Evolutionary conservation across 2,113 vertebrate genomes (phyloP), one percentile per base, ranked within the genome.

Genomic region (Cichladusa arquata): DNA sequence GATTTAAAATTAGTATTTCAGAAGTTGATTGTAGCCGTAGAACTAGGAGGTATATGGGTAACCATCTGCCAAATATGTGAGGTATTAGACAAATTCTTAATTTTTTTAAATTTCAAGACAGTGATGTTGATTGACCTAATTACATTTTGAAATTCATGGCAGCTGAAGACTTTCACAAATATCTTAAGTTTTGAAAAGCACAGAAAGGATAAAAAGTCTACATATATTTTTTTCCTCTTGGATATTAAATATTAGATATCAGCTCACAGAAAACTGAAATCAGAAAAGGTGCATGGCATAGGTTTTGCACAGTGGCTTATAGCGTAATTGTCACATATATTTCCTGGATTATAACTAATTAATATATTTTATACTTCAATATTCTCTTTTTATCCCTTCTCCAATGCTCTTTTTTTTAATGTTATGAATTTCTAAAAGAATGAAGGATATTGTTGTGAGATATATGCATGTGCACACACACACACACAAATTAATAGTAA

Each of bases 401-500:
- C 1, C 4, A 79, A 14, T 5, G 6, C 0, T 38, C 4, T 64
- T 36, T 15, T 42, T 60, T 60, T 33, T 3, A 19, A 53, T 33
- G 2, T 51, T 53, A 9, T 33, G 45, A 24, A 5, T 40, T 77
- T 73, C 5, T 42, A 36, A 33, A 22, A 78, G 6, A 19, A 51
- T 66, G 6, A 44, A 70, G 13, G 24, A 34, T 56, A 42, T 8
- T 34, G 4, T 64, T 42, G 9, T 42, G 23, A 79, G 15, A 66
- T 40, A 48, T 2, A 5, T 13, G 9, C 8, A 16, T 10, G 9
- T 2, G 2, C 0, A 5, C 4, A 23, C 34, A 40, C 9, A 36
- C 12, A 12, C 0, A 19, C 7, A 12, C 24, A n/a, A 7, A 47
- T 9, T 4, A 8, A 50, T 28, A 22, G 6, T 12, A 29, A 24